Base-by-base conservation (phyloP, 2,888 invertebrate species). In the Melangyna quadrimaculata region DNA sequence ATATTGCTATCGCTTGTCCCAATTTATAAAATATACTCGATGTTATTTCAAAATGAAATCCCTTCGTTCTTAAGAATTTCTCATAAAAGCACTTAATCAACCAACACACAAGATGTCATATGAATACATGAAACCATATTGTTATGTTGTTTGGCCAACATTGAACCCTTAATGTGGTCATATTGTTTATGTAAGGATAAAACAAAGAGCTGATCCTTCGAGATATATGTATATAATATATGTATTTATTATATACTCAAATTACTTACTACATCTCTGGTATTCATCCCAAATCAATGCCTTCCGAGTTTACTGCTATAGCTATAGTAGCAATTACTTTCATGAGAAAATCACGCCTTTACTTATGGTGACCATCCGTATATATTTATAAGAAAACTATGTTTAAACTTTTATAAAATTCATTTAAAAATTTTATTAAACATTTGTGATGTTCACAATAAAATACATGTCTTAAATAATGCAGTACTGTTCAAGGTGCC, bases 81-180 rank as follows among this genome's bases (percentile, higher is more conserved):
- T 65, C 74, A 83, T 83, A 83, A 83, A 79, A 79, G 78, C 73
- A 83, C 83, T 83, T 83, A 83, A 83, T 83, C 83, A 83, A 83
- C 74, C 74, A 73, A 74, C 63, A 70, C 83, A 83, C 63, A 69
- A 59, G 59, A 37, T 59, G 37, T 59, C 59, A 79, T 83, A 79
- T 83, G 79, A 83, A 74, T 83, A 82, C 61, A 74, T 83, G 73
- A 74, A 83, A 70, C 83, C 70, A 83, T n/a, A n/a, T 83, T 83
- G 74, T 73, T 70, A 74, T 83, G 83, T 83, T 83, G 83, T 83
- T 83, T 73, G 69, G 27, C 73, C 83, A 79, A 78, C 69, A 78
- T 53, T 53, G 61, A 51, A 59, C 53, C 40, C 65, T 24, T 14
- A 2, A 35, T 59, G 29, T 24, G 19, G 37, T 32, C 24, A 53